Percentiles rank a stretch among this genome's conserved stretches.
These are phyloP conservation scores for Choristoneura fumiferana DNA, from an alignment of 1,140 invertebrate genomes.

Conservation along the genomic window DNA sequence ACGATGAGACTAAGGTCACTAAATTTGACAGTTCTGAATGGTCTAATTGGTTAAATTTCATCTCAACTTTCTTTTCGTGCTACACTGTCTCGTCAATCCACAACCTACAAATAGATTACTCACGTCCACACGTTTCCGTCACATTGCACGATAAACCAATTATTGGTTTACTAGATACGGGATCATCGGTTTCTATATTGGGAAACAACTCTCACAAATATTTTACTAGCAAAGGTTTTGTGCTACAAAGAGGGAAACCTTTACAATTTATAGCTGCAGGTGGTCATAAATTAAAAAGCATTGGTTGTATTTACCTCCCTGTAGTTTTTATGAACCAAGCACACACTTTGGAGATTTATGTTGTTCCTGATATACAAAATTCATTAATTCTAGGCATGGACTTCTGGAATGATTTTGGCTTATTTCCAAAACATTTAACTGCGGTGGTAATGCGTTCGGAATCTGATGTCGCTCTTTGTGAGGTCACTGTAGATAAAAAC, in stretches of 20 bases:
- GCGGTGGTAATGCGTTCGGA: no score
- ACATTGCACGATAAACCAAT: background rate
- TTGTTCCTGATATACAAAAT: conserved; percentile 20
- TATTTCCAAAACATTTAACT: no score
- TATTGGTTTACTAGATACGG: background rate
- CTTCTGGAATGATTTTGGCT: no score
- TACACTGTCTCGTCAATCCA: background rate
- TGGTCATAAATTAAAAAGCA: background rate
- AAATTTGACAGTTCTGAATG: background rate
- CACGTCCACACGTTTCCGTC: background rate
- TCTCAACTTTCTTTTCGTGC: no score
- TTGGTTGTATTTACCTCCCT: background rate
- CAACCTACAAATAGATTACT: background rate
- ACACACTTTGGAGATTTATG: conserved; percentile 23
- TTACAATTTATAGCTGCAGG: background rate
- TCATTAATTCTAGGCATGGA: conserved; percentile 27
- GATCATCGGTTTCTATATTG: background rate
- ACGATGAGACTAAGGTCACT: background rate
- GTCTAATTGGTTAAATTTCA: background rate
- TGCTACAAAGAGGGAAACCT: background rate
- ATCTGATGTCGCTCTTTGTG: no score
- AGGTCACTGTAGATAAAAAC: no score
- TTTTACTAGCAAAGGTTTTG: background rate
- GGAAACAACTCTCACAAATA: background rate
- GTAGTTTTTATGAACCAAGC: no score